Conservation (phyloP, 2,888 invertebrate genomes). For the Neelides folsomi region DNA sequence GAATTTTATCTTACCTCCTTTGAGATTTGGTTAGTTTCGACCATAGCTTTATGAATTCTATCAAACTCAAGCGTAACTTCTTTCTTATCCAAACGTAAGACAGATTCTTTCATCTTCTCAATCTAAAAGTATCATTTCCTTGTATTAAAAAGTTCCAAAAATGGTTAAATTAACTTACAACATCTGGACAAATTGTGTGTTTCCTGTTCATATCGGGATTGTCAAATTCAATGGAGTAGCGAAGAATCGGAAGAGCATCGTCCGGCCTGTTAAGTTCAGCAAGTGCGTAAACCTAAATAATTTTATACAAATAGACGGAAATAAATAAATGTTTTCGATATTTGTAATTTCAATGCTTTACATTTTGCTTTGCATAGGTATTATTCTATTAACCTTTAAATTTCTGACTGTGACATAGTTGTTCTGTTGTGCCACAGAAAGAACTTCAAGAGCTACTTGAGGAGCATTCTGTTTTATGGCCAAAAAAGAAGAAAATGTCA, state of each 20-base stretch:
- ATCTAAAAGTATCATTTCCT: slow-evolving; percentile 38
- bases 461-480: slow-evolving; percentile 56
- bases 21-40: slow-evolving; percentile 44
- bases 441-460: slow-evolving; percentile 53
- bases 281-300: slow-evolving; percentile 43
- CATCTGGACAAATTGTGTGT: slow-evolving; percentile 51
- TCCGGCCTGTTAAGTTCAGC: slow-evolving; percentile 49
- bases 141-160: slow-evolving; percentile 1
- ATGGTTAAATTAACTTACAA: slow-evolving; percentile 40
- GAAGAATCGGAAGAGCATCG: slow-evolving; percentile 50
- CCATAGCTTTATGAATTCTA: slow-evolving; percentile 45
- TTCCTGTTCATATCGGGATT: slow-evolving; percentile 40
- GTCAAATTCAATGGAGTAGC: slow-evolving; percentile 47
- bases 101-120: slow-evolving; percentile 41
- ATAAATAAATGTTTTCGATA: background rate
- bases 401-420: slow-evolving; percentile 56
- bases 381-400: slow-evolving; percentile 46
- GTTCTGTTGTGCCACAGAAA: slow-evolving; percentile 43
- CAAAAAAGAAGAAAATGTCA: slow-evolving; percentile 51
- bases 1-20: slow-evolving; percentile 37
- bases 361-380: too few relatives aligned
- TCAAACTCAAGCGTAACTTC: slow-evolving; percentile 47
- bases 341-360: too few relatives aligned
- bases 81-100: slow-evolving; percentile 42
- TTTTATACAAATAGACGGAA: background rate